Base-by-base conservation (phyloP, 2,797 vertebrate species). In the Knipowitschia caucasica region DNA sequence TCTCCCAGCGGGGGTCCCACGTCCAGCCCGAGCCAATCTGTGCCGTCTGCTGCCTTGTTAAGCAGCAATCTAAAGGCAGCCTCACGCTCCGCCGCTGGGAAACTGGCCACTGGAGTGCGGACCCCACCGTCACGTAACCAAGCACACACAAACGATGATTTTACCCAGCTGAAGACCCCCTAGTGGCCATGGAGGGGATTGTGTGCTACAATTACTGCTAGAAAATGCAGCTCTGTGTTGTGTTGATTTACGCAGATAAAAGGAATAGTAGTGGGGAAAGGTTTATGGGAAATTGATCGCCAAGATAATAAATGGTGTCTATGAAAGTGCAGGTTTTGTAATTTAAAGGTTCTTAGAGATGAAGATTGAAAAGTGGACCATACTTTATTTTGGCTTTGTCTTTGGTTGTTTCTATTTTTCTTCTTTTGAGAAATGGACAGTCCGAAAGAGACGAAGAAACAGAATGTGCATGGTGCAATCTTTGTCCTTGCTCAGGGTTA, bases 61-160 rank as follows among this genome's bases (percentile, higher is more conserved):
- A 88, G 86, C 81, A 87, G 85, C 85, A 88, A 88, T 88, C 84
- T 88, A 88, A 88, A 88, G 85, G 82, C 87, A 87, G 81, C 62
- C 82, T 86, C 87, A 88, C 87, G 82, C 77, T 69, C 74, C 61
- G 35, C 83, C 75, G 67, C 79, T 82, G 82, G 81, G 84, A 85
- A 74, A 69, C 76, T 62, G 60, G 73, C 77, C 82, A 71, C 80
- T 79, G 73, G 80, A 85, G 81, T 82, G 76, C 76, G 64, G 9
- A 67, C 44, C 36, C 44, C 57, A 36, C 53, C 14, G 6, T 58
- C 18, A 39, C 38, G 30, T 21, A 60, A 55, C 58, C 61, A 62
- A 55, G 66, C 35, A 46, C 9, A 11, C 40, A 14, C 14, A 43
- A 24, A 38, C 58, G 29, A 40, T 65, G 59, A 14, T 23, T n/a